Base-by-base conservation (phyloP, 1,140 invertebrate species). In the Panagrolaimus sp. region DNA sequence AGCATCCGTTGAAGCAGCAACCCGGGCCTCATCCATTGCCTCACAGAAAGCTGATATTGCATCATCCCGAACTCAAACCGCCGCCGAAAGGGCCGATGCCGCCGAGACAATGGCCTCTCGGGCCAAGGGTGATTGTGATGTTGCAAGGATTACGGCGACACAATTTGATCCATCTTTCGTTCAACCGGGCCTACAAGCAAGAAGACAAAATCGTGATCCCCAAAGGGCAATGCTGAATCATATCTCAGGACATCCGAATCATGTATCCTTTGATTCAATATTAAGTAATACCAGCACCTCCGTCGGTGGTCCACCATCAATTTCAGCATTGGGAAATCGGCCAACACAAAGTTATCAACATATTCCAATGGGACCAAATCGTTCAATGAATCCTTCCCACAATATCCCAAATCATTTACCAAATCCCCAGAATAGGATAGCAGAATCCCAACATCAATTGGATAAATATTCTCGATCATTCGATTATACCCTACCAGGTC, bases 41-140 rank as follows among this genome's bases (percentile, higher is more conserved):
- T 86, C 96, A 78, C 95, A 98, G 86, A 97, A 98, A 83, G 94
- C 94, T 3, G 96, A 99, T 82, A 98, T 98, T 83, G 95, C 95
- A 71, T 92, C 96, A 78, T 95, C 94, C 55, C 91, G 94, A 84
- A 97, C 96, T 73, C 91, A 92, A 45, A 98, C 95, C n/a, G 94
- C 96, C 7, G 88, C 94, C 68, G 91, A 92, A 1, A 96, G 97
- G 86, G 91, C 93, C 0, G 95, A 98, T 84, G 88, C 93, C 79
- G 94, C 95, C 10, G 93, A 96, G 76, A 87, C 90, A 66, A 89
- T 91, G 10, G 92, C 94, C n/a, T 89, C 90, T 68, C 91, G 95
- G 80, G 93, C 96, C 0, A 88, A 90, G 77, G 91, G 94, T 81
- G 96, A 98, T 84, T 95, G 93, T 43, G 92, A 96, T 81, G 86